These are phyloP conservation scores for Gallinago media DNA, from an alignment of 2,113 vertebrate genomes.

Conservation along the genomic window DNA sequence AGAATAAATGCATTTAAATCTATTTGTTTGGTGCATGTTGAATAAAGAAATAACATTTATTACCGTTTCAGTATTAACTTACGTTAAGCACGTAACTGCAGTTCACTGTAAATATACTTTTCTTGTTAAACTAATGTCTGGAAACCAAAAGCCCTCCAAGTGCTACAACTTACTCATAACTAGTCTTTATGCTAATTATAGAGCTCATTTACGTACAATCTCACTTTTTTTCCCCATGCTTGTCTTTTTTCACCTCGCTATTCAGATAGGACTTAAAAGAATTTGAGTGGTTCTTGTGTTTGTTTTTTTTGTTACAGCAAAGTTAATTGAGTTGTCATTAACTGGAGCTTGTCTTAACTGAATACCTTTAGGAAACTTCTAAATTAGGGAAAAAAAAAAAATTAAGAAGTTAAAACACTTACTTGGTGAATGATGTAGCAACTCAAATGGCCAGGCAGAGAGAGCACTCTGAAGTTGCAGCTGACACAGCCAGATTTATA, in stretches of 20 bases:
- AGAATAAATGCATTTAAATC: conserved; percentile 74
- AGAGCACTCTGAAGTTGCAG: background rate
- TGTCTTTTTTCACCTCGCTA: background rate
- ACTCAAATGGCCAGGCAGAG: background rate
- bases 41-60: conserved; percentile 18
- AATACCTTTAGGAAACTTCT: background rate
- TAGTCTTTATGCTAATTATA: background rate
- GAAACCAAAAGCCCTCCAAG: background rate
- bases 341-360: background rate
- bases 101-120: background rate
- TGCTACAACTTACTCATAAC: background rate
- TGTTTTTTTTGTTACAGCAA: background rate
- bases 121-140: background rate
- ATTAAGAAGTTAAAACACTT: background rate
- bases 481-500: background rate
- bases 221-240: background rate
- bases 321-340: background rate
- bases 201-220: background rate
- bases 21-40: conserved; percentile 50
- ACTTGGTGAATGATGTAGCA: background rate
- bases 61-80: conserved; percentile 7
- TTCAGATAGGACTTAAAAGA: background rate
- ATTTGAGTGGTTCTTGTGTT: no score
- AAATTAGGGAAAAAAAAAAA: background rate
- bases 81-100: background rate